Evolutionary conservation across 1,140 invertebrate species (phyloP).

Genomic region (Thaumatotibia leucotreta): DNA sequence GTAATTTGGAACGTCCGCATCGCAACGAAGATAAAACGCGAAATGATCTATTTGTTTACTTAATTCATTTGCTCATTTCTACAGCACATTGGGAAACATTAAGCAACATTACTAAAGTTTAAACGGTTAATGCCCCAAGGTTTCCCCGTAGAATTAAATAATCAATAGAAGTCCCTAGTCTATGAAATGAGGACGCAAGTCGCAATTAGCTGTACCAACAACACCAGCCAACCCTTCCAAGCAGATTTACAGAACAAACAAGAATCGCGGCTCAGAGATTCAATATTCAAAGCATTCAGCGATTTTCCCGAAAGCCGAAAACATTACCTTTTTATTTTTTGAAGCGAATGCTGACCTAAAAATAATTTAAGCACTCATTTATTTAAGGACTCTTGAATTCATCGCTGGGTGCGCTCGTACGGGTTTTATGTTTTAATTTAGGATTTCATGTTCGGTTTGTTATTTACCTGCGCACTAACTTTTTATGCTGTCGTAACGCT

Average conservation of each 20-base stretch:
- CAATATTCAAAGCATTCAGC: background rate
- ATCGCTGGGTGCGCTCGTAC: background rate
- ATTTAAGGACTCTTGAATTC: background rate
- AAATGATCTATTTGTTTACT: background rate
- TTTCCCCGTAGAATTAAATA: background rate
- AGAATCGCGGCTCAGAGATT: background rate
- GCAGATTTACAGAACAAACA: background rate
- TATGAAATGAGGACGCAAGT: background rate
- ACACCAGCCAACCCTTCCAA: background rate
- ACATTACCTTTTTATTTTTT: background rate
- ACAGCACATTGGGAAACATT: background rate
- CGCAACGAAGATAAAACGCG: too few species aligned
- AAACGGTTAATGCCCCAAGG: background rate
- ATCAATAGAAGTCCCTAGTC: background rate
- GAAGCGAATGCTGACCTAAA: background rate
- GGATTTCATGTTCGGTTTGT: background rate
- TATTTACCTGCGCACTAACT: background rate
- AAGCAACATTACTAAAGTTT: background rate
- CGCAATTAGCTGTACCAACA: constrained; percentile 7
- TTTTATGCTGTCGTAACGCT: constrained; percentile 2
- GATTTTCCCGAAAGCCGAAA: background rate
- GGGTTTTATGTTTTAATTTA: background rate
- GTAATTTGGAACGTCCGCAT: too few species aligned
- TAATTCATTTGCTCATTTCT: background rate
- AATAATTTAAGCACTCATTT: constrained; percentile 1